Percentiles rank a stretch among this genome's conserved stretches.
Evolutionary conservation across 2,797 vertebrate genomes (phyloP).

Genomic region (Rhabdophis nuchalis): DNA sequence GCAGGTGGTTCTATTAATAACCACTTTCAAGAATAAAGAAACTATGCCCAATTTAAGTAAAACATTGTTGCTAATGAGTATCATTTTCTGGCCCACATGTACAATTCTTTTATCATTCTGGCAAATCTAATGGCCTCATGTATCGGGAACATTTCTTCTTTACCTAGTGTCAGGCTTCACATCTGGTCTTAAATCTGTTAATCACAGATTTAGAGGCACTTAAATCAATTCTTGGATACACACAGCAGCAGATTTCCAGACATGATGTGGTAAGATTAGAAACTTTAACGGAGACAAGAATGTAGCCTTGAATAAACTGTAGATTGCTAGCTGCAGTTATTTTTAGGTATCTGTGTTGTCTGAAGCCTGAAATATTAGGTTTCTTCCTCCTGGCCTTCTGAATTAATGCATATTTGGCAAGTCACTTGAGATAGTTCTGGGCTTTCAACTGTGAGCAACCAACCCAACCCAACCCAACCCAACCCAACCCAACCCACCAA

Average conservation of each 20-base stretch:
- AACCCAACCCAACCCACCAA: no score
- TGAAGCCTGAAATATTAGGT: neutral
- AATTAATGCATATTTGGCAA: neutral
- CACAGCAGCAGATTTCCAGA: neutral
- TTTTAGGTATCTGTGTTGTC: neutral
- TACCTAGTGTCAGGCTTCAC: neutral
- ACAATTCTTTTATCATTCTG: neutral
- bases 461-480: no score
- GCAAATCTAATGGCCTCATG: neutral
- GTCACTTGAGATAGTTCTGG: neutral
- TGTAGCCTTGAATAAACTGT: neutral
- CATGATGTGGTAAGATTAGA: neutral
- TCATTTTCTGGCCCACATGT: neutral
- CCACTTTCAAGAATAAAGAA: neutral
- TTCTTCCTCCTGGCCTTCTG: neutral
- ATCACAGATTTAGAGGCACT: neutral
- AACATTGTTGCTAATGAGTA: neutral
- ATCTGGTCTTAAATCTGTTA: neutral
- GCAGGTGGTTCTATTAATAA: neutral
- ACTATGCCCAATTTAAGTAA: neutral
- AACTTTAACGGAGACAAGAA: neutral
- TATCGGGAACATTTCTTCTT: neutral
- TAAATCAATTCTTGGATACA: neutral
- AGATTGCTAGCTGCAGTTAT: neutral
- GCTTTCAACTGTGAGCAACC: neutral